A percentile compares a stretch with the other conserved stretches of the same genome.
Evolutionary conservation across 1,140 invertebrate genomes (phyloP).

Genomic region (Globodera ellingtonae): DNA sequence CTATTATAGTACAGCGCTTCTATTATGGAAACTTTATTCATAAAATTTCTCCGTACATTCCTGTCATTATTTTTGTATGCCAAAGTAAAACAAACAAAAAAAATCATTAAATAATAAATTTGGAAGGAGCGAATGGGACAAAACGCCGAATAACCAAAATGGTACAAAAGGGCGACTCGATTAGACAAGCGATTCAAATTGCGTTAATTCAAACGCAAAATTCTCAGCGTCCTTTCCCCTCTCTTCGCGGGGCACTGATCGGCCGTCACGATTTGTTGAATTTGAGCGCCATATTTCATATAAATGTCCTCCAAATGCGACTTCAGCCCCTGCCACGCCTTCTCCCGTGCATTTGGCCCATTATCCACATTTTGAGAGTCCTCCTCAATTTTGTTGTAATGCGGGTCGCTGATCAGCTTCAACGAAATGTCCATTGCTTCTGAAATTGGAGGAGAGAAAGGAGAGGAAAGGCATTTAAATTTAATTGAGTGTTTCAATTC

Average conservation of each 20-base stretch:
- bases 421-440: slow-evolving; percentile 62
- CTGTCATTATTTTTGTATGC: too few relatives aligned
- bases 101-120: too few relatives aligned
- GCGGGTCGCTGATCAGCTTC: slow-evolving; percentile 58
- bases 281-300: slow-evolving; percentile 18
- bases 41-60: too few relatives aligned
- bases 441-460: slow-evolving; percentile 26
- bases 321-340: slow-evolving; percentile 47
- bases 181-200: background rate
- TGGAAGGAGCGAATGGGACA: too few relatives aligned
- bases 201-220: slow-evolving; percentile 7
- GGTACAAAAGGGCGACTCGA: too few relatives aligned
- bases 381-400: slow-evolving; percentile 63
- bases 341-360: slow-evolving; percentile 45
- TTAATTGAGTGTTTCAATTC: background rate
- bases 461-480: background rate
- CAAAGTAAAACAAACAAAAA: too few relatives aligned
- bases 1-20: too few relatives aligned
- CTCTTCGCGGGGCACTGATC: slow-evolving; percentile 21
- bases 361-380: slow-evolving; percentile 39
- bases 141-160: too few relatives aligned
- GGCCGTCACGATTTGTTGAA: background rate
- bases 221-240: slow-evolving; percentile 4
- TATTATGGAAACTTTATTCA: too few relatives aligned
- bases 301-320: slow-evolving; percentile 11